Percentiles rank a stretch among this genome's conserved stretches.
Conservation (phyloP, 2,113 vertebrate species). For the Melierax canorus region DNA sequence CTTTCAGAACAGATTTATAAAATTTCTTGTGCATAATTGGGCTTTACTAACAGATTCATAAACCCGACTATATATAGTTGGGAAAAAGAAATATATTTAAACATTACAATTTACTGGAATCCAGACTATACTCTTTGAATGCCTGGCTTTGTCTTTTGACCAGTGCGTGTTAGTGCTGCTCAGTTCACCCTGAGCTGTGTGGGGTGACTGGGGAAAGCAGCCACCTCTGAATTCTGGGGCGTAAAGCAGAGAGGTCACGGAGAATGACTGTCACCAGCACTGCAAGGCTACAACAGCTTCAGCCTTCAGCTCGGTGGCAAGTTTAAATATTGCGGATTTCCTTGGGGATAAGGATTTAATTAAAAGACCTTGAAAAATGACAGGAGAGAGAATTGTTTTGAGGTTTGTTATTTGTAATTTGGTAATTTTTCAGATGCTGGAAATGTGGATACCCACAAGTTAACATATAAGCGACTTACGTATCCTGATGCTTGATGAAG, state of each 20-base stretch:
- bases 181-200: not conserved
- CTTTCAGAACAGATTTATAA: not conserved
- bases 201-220: not conserved
- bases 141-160: fast-evolving
- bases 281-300: not conserved
- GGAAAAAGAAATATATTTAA: not conserved
- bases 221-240: fast-evolving
- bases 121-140: fast-evolving
- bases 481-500: not conserved
- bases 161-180: not conserved
- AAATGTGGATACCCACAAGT: fast-evolving
- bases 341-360: not conserved
- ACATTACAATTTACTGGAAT: not conserved
- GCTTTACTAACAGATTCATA: not conserved
- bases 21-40: not conserved
- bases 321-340: not conserved
- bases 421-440: not conserved
- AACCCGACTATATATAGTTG: fast-evolving
- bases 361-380: not conserved
- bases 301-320: not conserved
- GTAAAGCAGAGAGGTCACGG: fast-evolving
- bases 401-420: not conserved
- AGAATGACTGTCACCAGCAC: fast-evolving
- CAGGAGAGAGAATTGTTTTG: not conserved
- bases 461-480: not conserved